phyloP scores from a whole-genome alignment of 2,888 invertebrate species.

The Tipula confusa region DNA sequence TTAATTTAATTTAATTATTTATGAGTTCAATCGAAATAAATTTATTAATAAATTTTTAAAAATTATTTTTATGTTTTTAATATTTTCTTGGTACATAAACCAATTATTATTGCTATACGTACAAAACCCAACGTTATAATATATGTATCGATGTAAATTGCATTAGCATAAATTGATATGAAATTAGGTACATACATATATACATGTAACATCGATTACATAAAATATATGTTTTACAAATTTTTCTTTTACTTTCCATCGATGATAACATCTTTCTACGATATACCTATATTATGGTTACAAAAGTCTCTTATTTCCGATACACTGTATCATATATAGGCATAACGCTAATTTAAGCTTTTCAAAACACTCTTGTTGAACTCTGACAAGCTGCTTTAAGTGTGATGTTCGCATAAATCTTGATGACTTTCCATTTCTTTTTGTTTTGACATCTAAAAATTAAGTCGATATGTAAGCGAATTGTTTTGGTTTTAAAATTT shows the following conservation, averaged over 20 bases:
- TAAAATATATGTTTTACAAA: neutral
- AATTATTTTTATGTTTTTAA: neutral
- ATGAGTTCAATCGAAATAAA: neutral
- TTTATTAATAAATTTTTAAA: too few species aligned
- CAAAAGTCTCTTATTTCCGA: neutral
- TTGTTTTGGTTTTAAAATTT: neutral
- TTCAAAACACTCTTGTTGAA: neutral
- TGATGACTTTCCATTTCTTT: neutral
- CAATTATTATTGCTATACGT: neutral
- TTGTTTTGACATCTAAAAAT: neutral
- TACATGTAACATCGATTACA: neutral
- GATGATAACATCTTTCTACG: neutral
- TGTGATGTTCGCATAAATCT: neutral
- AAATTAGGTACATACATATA: too few species aligned
- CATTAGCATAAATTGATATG: too few species aligned
- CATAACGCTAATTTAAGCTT: neutral
- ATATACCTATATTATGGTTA: neutral
- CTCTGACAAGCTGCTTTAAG: neutral
- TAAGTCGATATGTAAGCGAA: neutral
- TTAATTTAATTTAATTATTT: neutral
- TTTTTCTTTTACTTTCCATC: neutral
- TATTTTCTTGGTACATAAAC: neutral
- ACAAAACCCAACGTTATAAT: neutral
- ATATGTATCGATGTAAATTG: neutral
- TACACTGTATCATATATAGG: neutral